Base-by-base conservation (phyloP, 2,113 vertebrate species). In the Nicator chloris region DNA sequence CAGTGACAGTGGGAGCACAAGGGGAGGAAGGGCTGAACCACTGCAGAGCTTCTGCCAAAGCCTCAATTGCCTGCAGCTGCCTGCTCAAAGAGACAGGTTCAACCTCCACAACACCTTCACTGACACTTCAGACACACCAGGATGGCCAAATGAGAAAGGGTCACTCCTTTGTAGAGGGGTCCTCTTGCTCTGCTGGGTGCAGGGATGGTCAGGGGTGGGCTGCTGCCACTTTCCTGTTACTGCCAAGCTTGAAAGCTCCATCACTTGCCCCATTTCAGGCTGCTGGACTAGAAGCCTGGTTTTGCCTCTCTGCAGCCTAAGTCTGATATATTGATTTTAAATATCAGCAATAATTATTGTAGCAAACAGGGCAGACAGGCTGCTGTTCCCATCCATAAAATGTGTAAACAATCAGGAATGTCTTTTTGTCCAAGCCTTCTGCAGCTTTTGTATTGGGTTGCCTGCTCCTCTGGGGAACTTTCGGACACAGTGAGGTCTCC, bases 101-200 rank as follows among this genome's bases (percentile, higher is more conserved):
- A 30, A 6, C 47, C 39, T 70, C 39, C 39, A 75, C 0, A 3
- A 3, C 9, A 17, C 27, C 49, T 82, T 45, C 53, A 47, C 44
- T 35, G 75, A 5, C 27, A 23, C 18, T 78, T 84, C 64, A 70
- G 42, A 15, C 11, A 31, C 35, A 88, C 4, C 13, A n/a, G n/a
- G 11, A 47, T 15, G 35, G 44, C 15, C 56, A 89, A 47, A 79
- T 18, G 37, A 45, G 50, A 42, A 77, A 50, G 2, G 2, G 7
- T 37, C 17, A 53, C 4, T 7, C 24, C 13, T 40, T 82, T 69
- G 28, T 20, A n/a, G 45, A 57, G 50, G 65, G 65, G 10, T 11
- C 2, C 5, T 4, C 5, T 11, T 73, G 18, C 65, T 71, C 30
- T 7, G 0, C 35, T 59, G 2, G 0, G 15, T 75, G 44, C 47